Evolutionary conservation across 2,797 vertebrate species (phyloP).

Genomic region (Malacoraja senta): DNA sequence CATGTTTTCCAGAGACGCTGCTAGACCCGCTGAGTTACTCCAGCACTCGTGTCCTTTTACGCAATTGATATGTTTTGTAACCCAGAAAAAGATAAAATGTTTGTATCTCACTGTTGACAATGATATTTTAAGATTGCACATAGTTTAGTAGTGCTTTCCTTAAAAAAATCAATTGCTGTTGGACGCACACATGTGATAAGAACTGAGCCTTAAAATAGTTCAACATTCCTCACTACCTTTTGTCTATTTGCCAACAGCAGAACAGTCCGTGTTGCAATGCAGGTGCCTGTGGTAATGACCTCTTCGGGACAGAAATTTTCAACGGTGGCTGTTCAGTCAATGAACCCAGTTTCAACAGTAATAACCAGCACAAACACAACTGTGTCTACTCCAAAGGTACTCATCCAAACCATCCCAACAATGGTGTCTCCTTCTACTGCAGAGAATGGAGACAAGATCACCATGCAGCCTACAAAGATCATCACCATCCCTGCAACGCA

Average conservation of each 20-base stretch:
- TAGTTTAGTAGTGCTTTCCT: neutral
- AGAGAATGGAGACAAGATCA: constrained; percentile 87
- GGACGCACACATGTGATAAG: neutral
- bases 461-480: constrained; percentile 93
- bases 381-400: constrained; percentile 72
- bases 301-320: constrained; percentile 92
- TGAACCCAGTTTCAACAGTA: constrained; percentile 65
- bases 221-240: neutral
- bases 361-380: constrained; percentile 68
- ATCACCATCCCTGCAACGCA: constrained; percentile 91
- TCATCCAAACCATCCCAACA: constrained; percentile 88
- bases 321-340: constrained; percentile 81
- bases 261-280: constrained; percentile 88
- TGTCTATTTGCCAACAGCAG: constrained; percentile 56
- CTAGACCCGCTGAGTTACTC: no score
- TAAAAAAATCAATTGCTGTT: neutral
- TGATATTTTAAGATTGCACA: neutral
- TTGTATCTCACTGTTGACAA: neutral
- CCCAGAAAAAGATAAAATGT: neutral
- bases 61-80: neutral
- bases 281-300: constrained; percentile 91
- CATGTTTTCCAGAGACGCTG: no score
- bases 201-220: neutral
- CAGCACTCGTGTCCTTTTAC: no score
- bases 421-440: constrained; percentile 69